Percentiles rank a stretch among this genome's conserved stretches.
Conservation (phyloP, 1,140 invertebrate species). For the Brachionus rubens region DNA sequence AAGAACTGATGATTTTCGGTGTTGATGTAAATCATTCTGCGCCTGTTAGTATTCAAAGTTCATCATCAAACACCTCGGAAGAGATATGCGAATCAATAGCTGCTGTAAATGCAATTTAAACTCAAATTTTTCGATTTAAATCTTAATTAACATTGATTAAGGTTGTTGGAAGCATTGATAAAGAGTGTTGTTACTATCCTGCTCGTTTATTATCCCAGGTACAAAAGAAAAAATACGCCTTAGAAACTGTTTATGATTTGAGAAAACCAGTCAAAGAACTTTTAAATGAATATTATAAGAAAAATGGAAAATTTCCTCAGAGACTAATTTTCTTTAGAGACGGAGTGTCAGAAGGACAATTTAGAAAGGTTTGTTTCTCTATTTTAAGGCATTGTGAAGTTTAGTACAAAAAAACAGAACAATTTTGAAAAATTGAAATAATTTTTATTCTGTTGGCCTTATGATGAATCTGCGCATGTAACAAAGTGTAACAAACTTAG, state of each 20-base stretch:
- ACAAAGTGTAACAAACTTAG: no score
- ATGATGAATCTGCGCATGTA: no score
- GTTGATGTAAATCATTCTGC: conserved; percentile 1
- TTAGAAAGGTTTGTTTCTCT: no score
- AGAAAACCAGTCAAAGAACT: background rate
- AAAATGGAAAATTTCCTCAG: background rate
- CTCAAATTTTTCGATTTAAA: no score
- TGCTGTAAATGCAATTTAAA: no score
- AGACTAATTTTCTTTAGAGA: conserved; percentile 31
- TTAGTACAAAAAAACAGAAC: no score
- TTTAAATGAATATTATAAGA: background rate
- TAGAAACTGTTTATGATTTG: conserved; percentile 7
- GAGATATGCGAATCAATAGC: conserved; percentile 17
- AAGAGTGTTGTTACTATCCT: background rate
- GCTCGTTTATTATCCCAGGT: background rate
- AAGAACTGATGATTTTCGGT: background rate
- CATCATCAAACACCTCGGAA: background rate
- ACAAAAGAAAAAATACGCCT: background rate
- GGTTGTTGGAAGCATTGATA: conserved; percentile 14
- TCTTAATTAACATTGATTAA: no score
- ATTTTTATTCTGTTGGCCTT: no score
- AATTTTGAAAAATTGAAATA: no score
- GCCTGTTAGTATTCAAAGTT: background rate
- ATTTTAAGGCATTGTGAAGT: no score
- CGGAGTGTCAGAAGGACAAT: conserved; percentile 30